Conservation (phyloP, 1,140 invertebrate species). For the Macrostomum lignano region DNA sequence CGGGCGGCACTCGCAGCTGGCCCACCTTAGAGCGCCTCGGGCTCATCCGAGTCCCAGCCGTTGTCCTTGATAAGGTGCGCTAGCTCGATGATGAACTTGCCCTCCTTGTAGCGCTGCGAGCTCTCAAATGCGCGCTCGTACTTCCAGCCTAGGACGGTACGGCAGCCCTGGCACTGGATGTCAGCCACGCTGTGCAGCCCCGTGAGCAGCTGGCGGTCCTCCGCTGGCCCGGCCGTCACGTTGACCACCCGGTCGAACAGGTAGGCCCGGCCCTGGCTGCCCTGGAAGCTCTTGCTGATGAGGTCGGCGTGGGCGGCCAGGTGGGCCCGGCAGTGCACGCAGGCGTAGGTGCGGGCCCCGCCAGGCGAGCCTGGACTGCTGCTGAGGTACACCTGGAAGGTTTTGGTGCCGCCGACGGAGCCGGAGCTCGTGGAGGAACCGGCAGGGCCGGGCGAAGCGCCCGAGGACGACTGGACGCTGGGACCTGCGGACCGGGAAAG, state of each 20-base stretch:
- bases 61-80: constrained; percentile 99
- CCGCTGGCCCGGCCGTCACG: constrained; percentile 85
- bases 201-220: constrained; percentile 84
- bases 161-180: constrained; percentile 97
- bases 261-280: constrained; percentile 96
- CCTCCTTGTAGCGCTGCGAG: constrained; percentile 99
- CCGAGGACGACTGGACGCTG: no score
- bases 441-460: no score
- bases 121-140: constrained; percentile 99
- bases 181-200: constrained; percentile 88
- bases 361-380: no score
- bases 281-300: constrained; percentile 99
- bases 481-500: no score
- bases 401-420: no score
- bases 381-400: no score
- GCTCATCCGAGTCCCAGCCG: constrained; percentile 33
- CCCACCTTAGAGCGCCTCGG: no score
- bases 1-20: no score
- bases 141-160: constrained; percentile 98
- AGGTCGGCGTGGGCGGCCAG: constrained; percentile 97
- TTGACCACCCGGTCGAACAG: constrained; percentile 99
- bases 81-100: constrained; percentile 97
- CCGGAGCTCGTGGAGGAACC: no score
- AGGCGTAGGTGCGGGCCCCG: no score
- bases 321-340: constrained; percentile 96